Evolutionary conservation across 2,797 vertebrate species (phyloP).

Genomic region (Telmatherina bonti): DNA sequence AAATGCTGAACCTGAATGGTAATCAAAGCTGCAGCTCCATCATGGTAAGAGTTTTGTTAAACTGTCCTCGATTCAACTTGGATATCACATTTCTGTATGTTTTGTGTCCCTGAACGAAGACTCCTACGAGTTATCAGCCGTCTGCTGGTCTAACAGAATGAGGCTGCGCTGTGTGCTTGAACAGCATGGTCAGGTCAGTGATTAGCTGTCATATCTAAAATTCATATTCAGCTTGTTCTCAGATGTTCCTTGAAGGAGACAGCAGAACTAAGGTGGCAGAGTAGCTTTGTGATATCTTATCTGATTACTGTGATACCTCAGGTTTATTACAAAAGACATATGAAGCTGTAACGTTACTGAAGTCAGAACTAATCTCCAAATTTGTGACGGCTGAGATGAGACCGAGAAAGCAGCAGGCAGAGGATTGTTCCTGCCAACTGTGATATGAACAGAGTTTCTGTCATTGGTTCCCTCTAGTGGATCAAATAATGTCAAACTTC

Average conservation of each 20-base stretch:
- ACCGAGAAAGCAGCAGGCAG: not conserved
- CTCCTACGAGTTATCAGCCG: constrained; percentile 11
- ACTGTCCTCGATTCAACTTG: not conserved
- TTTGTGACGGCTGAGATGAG: not conserved
- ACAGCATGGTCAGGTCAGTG: not conserved
- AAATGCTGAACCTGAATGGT: not conserved
- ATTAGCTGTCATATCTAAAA: not conserved
- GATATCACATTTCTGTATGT: not conserved
- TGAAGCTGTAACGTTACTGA: not conserved
- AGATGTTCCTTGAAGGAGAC: not conserved
- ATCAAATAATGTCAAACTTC: not conserved
- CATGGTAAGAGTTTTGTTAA: no score
- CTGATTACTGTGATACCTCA: not conserved
- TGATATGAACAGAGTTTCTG: not conserved
- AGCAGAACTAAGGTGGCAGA: not conserved
- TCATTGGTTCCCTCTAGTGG: constrained; percentile 24
- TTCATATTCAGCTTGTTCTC: not conserved
- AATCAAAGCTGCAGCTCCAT: not conserved
- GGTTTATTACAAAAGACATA: not conserved
- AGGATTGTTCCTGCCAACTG: not conserved
- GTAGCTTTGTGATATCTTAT: not conserved
- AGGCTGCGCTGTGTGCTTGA: not conserved
- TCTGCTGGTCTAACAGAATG: not conserved
- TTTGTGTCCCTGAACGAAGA: constrained; percentile 1
- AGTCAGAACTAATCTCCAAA: not conserved